Conservation (phyloP, 2,888 invertebrate species). For the Sinopyrophorus schimmeli region DNA sequence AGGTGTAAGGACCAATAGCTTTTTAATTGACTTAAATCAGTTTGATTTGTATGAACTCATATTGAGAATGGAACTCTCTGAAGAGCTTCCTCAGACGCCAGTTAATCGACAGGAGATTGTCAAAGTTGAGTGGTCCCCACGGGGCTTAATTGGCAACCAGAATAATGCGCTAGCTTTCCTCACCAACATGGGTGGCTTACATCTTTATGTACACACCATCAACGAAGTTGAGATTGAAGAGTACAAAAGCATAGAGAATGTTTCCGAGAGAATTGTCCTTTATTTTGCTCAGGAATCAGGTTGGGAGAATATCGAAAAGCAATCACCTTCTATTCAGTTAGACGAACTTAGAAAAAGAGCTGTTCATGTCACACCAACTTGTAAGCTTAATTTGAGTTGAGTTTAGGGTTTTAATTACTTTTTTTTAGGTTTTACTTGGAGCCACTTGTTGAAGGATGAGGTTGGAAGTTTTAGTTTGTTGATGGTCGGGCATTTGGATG, state of each 20-base stretch:
- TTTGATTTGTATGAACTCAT: conserved; percentile 43
- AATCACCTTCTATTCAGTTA: conserved; percentile 32
- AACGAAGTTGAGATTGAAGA: conserved; percentile 41
- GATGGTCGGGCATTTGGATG: conserved; percentile 47
- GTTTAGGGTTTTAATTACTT: conserved; percentile 6
- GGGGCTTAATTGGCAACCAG: conserved; percentile 40
- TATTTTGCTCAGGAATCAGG: conserved; percentile 40
- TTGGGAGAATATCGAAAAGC: conserved; percentile 25
- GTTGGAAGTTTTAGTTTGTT: conserved; percentile 39
- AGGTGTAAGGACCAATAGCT: conserved; percentile 41
- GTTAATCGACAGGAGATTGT: conserved; percentile 36
- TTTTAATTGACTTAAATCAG: conserved; percentile 39
- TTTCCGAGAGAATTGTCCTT: conserved; percentile 43
- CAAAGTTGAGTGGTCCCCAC: conserved; percentile 47
- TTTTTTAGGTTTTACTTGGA: conserved; percentile 50
- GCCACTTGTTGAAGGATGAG: conserved; percentile 40
- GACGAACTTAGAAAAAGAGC: conserved; percentile 44
- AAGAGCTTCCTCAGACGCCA: conserved; percentile 37
- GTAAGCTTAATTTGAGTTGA: conserved; percentile 32
- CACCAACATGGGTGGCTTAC: conserved; percentile 45
- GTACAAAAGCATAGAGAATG: conserved; percentile 42
- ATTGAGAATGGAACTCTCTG: conserved; percentile 41
- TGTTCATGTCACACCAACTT: conserved; percentile 40
- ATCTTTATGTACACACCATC: conserved; percentile 42
- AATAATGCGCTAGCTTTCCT: conserved; percentile 44